phyloP scores from a whole-genome alignment of 2,113 vertebrate genomes.

The Stigmatopora argus region DNA sequence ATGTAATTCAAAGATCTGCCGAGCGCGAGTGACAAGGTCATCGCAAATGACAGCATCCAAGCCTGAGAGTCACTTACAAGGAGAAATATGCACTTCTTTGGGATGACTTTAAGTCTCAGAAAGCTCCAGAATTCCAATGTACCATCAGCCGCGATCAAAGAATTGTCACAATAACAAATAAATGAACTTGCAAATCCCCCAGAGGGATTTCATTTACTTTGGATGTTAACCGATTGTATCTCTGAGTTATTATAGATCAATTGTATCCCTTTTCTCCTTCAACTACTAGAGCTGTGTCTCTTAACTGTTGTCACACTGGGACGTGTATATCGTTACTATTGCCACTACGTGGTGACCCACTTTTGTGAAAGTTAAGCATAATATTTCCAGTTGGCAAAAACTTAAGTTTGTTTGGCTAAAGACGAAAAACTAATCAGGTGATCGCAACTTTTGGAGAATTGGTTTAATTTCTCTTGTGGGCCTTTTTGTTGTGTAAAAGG shows the following conservation, averaged over 20 bases:
- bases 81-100: conserved; percentile 28
- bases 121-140: not conserved
- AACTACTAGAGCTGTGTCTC: not conserved
- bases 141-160: not conserved
- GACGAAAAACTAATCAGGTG: too few relatives aligned
- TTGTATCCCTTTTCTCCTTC: not conserved
- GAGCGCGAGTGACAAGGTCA: conserved; percentile 61
- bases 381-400: not conserved
- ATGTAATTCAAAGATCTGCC: conserved; percentile 58
- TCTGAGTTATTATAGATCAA: not conserved
- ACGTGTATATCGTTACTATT: not conserved
- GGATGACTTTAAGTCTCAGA: conserved; percentile 10
- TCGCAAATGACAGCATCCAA: conserved; percentile 45
- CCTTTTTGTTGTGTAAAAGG: too few relatives aligned
- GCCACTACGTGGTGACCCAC: not conserved
- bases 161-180: not conserved
- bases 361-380: not conserved
- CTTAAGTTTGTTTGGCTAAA: too few relatives aligned
- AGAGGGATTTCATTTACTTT: not conserved
- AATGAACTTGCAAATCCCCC: not conserved
- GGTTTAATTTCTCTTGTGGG: too few relatives aligned
- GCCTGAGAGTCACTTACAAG: conserved; percentile 35
- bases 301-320: not conserved
- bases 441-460: too few relatives aligned
- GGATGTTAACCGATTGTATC: not conserved